Evolutionary conservation across 2,888 invertebrate genomes (phyloP).

Genomic region (Cartodere bifasciata): DNA sequence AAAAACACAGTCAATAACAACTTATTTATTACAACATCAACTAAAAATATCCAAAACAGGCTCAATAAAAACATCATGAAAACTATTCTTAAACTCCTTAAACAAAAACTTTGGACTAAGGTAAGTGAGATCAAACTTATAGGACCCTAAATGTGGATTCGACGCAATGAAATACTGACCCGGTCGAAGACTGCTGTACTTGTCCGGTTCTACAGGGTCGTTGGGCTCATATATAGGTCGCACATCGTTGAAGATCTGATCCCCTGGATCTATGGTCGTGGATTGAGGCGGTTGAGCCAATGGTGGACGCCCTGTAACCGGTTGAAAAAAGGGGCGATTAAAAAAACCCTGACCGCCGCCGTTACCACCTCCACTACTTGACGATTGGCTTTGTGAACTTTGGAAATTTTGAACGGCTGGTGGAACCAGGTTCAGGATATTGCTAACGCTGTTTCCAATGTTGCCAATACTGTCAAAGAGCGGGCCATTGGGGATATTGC

Average conservation of each 20-base stretch:
- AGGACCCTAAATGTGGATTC: slow-evolving; percentile 15
- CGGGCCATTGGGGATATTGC: slow-evolving; percentile 10
- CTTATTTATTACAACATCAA: too few relatives aligned
- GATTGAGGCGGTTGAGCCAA: slow-evolving; percentile 4
- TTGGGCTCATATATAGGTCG: slow-evolving; percentile 25
- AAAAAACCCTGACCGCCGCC: slow-evolving; percentile 6
- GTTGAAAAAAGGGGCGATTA: slow-evolving; percentile 4
- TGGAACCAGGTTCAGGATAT: slow-evolving; percentile 8
- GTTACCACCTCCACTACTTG: neutral
- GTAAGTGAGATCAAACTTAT: slow-evolving; percentile 12
- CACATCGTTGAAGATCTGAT: slow-evolving; percentile 24
- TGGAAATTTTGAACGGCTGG: slow-evolving; percentile 9
- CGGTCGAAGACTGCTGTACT: slow-evolving; percentile 14
- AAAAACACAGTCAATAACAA: too few relatives aligned
- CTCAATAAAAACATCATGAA: slow-evolving; percentile 8
- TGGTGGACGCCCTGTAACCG: neutral
- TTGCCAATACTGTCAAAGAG: slow-evolving; percentile 10
- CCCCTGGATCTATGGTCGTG: slow-evolving; percentile 19
- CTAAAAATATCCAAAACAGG: slow-evolving; percentile 8
- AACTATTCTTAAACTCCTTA: slow-evolving; percentile 5
- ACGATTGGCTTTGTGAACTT: slow-evolving; percentile 5
- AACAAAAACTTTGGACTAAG: slow-evolving; percentile 11
- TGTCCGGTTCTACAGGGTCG: slow-evolving; percentile 18
- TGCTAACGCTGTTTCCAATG: slow-evolving; percentile 10
- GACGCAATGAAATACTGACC: slow-evolving; percentile 18